Base-by-base conservation (phyloP, 2,113 vertebrate genomes). In the Upupa epops region DNA sequence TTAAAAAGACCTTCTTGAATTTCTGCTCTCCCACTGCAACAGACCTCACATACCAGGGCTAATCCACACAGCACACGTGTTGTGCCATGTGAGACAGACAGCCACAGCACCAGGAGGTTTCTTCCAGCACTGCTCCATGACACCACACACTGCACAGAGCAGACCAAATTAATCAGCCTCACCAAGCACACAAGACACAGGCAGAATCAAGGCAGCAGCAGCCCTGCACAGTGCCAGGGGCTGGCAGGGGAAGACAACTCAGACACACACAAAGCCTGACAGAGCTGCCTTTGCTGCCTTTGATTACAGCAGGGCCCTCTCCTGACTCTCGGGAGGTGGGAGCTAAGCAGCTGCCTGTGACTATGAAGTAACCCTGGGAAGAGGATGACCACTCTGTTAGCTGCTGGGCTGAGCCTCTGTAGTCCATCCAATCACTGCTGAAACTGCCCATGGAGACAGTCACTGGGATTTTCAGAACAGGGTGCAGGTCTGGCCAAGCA, bases 141-240 rank as follows among this genome's bases (percentile, higher is more conserved):
- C 87, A 59, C 32, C 48, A 63, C 36, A 17, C 54, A 15, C 49
- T 25, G 37, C 59, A 84, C 46, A 83, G 45, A 75, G 70, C 93
- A 79, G 71, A 64, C 51, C 61, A 77, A 80, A 63, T 83, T 58
- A 51, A 91, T 60, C 71, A 69, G 58, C 63, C 0, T 0, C 75
- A 76, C 14, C 56, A 18, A 32, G 36, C 1, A 29, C 36, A 11
- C 0, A 0, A 81, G 65, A 51, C 1, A 1, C 64, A 59, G 61
- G 80, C 69, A 88, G 76, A 54, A 61, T 22, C 59, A 24, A 29
- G 51, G 68, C 61, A 75, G 81, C 58, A 42, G 9, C 65, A 14
- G 65, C 16, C 55, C 83, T 54, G 68, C 24, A 11, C 0, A 0
- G 5, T 18, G 36, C 10, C 28, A 93, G 64, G 59, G 0, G 0